Base-by-base conservation (phyloP, 1,140 invertebrate species). In the Drosophila pectinifera region DNA sequence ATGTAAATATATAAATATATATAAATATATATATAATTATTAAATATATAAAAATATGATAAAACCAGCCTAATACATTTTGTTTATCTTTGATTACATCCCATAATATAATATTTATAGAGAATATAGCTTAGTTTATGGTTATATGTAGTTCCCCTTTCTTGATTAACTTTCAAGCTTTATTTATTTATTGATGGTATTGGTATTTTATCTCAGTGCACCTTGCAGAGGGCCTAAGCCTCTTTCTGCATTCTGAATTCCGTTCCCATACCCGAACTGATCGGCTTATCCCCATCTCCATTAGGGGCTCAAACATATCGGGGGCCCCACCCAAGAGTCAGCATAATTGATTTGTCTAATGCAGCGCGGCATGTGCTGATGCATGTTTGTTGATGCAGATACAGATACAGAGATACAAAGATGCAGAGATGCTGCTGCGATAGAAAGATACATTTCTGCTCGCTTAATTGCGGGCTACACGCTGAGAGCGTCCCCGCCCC, bases 311-410 rank as follows among this genome's bases (percentile, higher is more conserved):
- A 70, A 70, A 70, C 67, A 70, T 39, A 48, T 51, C 36, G 36
- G 0, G 16, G 8, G 53, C 72, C 73, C 61, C 72, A 67, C 73
- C 73, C 53, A 65, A 63, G 67, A 73, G 59, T 31, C 83, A 76
- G 75, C 79, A 79, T 86, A 86, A 86, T 86, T 86, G 83, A 82
- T 88, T 79, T 86, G 82, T 85, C 82, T 86, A 85, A 85, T 81
- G 82, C 81, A 69, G 59, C 80, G 58, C 78, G 31, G 54, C 75
- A 83, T 75, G 72, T 46, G 80, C 80, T 70, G 56, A 64, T 80
- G 64, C 69, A 78, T 83, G 80, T 83, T 78, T 82, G 68, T 82
- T 67, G 79, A 83, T 82, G 69, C 68, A 74, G 72, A 69, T 64
- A 63, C 42, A 24, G 57, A 75, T n/a, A n/a, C n/a, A n/a, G 72